Conservation (phyloP, 2,797 vertebrate genomes). For the Potorous gilbertii region DNA sequence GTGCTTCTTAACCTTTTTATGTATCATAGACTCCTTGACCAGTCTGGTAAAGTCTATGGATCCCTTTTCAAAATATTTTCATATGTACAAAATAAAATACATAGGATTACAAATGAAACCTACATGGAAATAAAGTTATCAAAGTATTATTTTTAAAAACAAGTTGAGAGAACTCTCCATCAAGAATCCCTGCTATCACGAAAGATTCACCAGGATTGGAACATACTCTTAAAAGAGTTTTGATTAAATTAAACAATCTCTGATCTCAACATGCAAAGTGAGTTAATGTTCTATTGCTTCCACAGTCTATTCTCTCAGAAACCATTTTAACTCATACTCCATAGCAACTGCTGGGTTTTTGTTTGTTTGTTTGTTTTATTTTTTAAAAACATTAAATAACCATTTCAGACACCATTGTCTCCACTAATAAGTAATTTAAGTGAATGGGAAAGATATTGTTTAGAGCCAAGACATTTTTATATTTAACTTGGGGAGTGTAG, state of each 20-base stretch:
- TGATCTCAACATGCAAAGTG: background rate
- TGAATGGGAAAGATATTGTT: background rate
- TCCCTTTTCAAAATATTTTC: background rate
- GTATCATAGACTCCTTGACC: background rate
- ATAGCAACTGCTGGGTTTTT: background rate
- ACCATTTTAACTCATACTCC: background rate
- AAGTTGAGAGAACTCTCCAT: background rate
- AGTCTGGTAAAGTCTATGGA: background rate
- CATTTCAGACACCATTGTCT: background rate
- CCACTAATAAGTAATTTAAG: background rate
- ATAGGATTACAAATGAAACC: background rate
- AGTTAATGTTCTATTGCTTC: background rate
- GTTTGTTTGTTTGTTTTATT: too few relatives aligned
- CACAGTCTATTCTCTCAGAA: background rate
- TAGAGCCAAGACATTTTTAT: background rate
- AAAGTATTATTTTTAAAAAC: background rate
- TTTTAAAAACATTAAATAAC: background rate
- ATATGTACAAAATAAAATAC: background rate
- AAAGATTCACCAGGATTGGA: background rate
- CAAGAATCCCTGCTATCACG: background rate
- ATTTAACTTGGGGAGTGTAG: background rate
- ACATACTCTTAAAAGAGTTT: background rate
- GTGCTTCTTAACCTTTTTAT: background rate
- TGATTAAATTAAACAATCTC: background rate
- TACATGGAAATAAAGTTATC: background rate